A percentile compares a stretch with the other conserved stretches of the same genome.
Conservation (phyloP, 2,113 vertebrate species). For the Petromus typicus region DNA sequence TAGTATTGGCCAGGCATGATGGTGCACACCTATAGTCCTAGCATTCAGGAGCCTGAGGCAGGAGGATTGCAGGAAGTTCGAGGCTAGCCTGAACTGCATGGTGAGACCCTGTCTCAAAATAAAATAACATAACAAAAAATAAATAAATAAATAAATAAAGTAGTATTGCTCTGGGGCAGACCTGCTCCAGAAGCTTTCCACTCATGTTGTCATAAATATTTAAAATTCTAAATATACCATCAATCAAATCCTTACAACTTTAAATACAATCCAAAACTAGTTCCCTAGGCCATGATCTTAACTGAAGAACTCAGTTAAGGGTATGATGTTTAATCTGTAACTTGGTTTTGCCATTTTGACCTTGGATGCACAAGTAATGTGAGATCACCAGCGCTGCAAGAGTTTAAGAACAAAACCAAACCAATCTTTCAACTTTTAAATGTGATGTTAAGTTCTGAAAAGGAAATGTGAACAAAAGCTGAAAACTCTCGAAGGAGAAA, state of each 20-base stretch:
- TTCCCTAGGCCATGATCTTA: constrained; percentile 13
- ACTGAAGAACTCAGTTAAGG: background rate
- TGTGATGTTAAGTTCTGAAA: constrained; percentile 2
- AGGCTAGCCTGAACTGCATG: no score
- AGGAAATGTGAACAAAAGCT: background rate
- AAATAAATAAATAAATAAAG: background rate
- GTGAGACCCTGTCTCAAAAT: background rate
- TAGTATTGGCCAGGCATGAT: no score
- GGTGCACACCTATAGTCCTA: no score
- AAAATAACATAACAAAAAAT: no score
- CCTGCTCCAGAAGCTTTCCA: background rate
- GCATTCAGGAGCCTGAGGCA: no score
- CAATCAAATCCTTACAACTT: background rate
- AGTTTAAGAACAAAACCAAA: constrained; percentile 46
- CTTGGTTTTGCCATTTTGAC: constrained; percentile 22
- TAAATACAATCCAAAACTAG: constrained; percentile 25
- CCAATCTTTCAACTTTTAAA: constrained; percentile 38
- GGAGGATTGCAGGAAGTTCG: no score
- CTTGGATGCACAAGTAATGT: constrained; percentile 50
- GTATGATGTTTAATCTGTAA: constrained; percentile 19
- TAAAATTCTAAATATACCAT: constrained; percentile 2
- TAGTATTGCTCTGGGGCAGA: background rate
- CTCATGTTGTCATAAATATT: background rate
- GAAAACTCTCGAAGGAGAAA: background rate
- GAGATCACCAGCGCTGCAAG: constrained; percentile 17